These are phyloP conservation scores for Pogonomyrmex californicus DNA, from an alignment of 1,140 invertebrate genomes.

Conservation along the genomic window DNA sequence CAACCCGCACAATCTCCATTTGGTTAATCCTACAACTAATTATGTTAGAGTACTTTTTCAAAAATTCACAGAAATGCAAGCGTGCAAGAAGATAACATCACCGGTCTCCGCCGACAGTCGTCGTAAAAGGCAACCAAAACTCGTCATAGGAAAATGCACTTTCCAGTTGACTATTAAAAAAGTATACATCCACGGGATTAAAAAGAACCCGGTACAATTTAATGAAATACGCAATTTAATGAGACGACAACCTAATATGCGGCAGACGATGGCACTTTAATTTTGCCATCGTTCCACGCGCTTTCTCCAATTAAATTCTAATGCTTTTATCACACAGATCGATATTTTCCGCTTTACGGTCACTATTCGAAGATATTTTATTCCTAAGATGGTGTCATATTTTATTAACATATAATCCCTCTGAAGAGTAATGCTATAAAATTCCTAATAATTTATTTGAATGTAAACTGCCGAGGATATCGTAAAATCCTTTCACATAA, in stretches of 20 bases:
- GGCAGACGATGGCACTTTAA: not conserved
- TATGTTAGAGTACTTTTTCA: conserved; percentile 2
- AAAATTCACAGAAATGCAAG: conserved; percentile 17
- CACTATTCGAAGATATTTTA: not conserved
- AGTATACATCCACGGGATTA: conserved; percentile 7
- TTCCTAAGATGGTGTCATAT: not conserved
- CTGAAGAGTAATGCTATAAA: not conserved
- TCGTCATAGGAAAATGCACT: not conserved
- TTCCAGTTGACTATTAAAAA: conserved; percentile 19
- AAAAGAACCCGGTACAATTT: not conserved
- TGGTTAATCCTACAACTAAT: conserved; percentile 23
- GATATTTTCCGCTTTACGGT: not conserved
- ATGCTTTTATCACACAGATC: conserved; percentile 7
- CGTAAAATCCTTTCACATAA: conserved; percentile 30
- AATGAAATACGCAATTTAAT: not conserved
- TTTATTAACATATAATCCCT: not conserved
- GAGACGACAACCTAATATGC: not conserved
- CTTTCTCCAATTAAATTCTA: conserved; percentile 46
- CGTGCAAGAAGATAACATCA: not conserved
- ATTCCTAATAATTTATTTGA: conserved; percentile 16
- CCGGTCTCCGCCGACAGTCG: not conserved
- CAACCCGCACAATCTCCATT: not conserved
- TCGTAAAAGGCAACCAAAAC: not conserved
- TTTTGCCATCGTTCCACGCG: not conserved
- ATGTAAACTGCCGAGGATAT: not conserved